Evolutionary conservation across 2,888 invertebrate species (phyloP).

Genomic region (Tetranychus truncatus): DNA sequence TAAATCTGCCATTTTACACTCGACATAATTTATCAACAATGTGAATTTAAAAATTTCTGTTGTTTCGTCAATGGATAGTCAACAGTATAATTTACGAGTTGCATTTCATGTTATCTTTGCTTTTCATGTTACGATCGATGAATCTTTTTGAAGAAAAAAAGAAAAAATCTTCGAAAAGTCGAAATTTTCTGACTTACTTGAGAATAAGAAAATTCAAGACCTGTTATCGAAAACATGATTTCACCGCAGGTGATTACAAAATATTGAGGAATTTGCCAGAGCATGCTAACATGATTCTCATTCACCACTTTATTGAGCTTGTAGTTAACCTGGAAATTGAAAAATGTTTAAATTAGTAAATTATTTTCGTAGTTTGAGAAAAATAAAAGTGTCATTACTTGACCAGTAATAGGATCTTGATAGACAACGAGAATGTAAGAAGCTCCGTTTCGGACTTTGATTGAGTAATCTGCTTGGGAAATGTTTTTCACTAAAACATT

Average conservation of each 20-base stretch:
- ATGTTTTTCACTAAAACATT: background rate
- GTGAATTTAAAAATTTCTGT: no score
- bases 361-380: background rate
- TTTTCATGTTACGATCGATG: background rate
- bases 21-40: no score
- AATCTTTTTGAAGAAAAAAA: slow-evolving; percentile 1
- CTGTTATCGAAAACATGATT: slow-evolving; percentile 88
- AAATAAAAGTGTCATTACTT: background rate
- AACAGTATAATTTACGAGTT: no score
- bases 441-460: background rate
- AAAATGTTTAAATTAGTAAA: background rate
- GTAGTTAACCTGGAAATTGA: background rate
- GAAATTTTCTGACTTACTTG: slow-evolving; percentile 40
- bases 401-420: slow-evolving; percentile 8
- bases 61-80: no score
- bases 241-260: slow-evolving; percentile 77
- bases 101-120: background rate
- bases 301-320: slow-evolving; percentile 16
- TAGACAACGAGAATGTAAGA: slow-evolving; percentile 9
- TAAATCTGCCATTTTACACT: no score
- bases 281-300: slow-evolving; percentile 41
- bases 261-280: slow-evolving; percentile 79
- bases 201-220: slow-evolving; percentile 83
- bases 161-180: slow-evolving; percentile 15
- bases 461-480: background rate